Conservation (phyloP, 2,888 invertebrate genomes). For the Gastracanthus pulcherrimus region DNA sequence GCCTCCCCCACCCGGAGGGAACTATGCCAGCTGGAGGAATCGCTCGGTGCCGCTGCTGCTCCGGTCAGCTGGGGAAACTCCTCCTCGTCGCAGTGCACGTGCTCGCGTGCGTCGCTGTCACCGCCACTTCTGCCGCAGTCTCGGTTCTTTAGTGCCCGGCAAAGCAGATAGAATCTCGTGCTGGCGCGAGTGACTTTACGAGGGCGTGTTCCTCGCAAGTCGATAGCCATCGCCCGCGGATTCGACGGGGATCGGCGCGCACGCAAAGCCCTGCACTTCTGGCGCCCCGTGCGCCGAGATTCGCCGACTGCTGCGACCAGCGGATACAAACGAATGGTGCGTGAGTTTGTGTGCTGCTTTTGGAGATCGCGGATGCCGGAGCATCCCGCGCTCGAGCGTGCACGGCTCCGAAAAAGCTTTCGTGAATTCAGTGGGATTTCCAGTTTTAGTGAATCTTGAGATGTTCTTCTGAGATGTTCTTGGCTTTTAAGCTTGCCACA, state of each 20-base stretch:
- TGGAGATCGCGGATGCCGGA: too few relatives aligned
- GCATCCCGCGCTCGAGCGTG: too few relatives aligned
- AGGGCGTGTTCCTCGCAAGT: background rate
- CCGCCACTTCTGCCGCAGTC: background rate
- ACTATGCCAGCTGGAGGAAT: background rate
- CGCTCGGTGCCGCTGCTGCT: background rate
- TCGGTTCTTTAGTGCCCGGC: background rate
- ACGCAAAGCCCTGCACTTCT: background rate
- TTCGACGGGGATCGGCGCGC: background rate
- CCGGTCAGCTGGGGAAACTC: constrained; percentile 21
- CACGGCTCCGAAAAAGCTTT: constrained; percentile 43
- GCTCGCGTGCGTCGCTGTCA: background rate
- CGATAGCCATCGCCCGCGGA: background rate
- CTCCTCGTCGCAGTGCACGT: background rate
- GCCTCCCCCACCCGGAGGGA: background rate
- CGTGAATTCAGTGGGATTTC: background rate
- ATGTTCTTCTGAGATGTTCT: too few relatives aligned
- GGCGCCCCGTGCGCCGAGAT: background rate
- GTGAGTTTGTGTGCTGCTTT: background rate
- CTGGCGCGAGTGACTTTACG: constrained; percentile 13
- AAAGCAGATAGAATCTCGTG: background rate
- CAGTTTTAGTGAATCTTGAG: too few relatives aligned
- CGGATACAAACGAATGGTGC: constrained; percentile 45
- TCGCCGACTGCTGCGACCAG: background rate
- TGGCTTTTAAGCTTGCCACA: too few relatives aligned